Percentiles rank a stretch among this genome's conserved stretches.
phyloP scores from a whole-genome alignment of 2,113 vertebrate genomes.

The Delphinapterus leucas region DNA sequence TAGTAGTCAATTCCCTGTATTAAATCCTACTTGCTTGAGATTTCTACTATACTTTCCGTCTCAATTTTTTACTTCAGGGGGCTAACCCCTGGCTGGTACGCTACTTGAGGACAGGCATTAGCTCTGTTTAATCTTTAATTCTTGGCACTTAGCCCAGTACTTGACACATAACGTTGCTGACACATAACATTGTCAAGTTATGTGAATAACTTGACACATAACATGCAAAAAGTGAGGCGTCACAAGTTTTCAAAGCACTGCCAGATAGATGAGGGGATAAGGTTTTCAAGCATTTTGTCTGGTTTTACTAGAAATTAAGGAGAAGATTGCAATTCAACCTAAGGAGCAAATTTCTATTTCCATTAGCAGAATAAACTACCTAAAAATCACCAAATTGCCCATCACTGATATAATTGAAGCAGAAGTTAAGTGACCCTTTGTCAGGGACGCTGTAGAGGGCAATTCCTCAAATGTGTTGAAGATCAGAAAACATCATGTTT shows the following conservation, averaged over 20 bases:
- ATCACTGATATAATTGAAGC: neutral
- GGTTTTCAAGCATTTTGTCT: neutral
- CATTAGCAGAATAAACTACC: neutral
- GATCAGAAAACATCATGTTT: neutral
- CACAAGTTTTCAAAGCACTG: neutral
- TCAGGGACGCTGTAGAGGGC: neutral
- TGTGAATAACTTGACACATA: neutral
- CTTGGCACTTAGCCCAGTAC: neutral
- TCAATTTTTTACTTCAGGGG: neutral
- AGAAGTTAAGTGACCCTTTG: neutral
- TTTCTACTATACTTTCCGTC: neutral
- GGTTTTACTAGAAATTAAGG: neutral
- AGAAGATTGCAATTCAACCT: neutral
- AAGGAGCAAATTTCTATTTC: neutral
- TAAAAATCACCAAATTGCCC: neutral
- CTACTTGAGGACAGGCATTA: neutral
- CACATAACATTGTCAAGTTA: no score
- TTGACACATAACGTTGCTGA: neutral
- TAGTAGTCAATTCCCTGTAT: neutral
- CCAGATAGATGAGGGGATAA: neutral
- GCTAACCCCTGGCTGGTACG: neutral
- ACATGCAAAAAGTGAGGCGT: neutral
- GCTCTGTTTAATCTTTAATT: neutral
- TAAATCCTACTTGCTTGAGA: neutral
- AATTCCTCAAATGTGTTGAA: neutral